These are phyloP conservation scores for Erythrolamprus reginae DNA, from an alignment of 2,113 vertebrate genomes.

Conservation along the genomic window DNA sequence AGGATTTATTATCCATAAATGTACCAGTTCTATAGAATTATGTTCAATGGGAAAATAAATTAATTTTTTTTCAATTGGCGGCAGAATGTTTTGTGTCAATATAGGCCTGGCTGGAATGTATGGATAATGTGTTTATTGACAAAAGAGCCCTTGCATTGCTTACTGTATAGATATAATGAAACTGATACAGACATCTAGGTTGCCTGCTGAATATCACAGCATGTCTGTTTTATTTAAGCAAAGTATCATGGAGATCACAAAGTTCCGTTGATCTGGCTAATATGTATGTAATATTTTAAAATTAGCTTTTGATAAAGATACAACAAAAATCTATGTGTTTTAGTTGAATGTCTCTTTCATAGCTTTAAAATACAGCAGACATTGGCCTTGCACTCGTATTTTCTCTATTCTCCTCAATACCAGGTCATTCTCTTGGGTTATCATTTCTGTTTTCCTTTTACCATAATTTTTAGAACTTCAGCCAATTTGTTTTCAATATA, in stretches of 20 bases:
- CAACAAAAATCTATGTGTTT: not conserved
- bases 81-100: not conserved
- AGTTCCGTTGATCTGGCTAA: not conserved
- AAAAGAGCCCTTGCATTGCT: not conserved
- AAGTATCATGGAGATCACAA: not conserved
- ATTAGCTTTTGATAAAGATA: not conserved
- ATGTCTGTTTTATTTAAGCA: not conserved
- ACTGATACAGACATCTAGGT: not conserved
- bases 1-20: not conserved
- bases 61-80: not conserved
- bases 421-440: not conserved
- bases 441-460: not conserved
- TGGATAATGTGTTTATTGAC: not conserved
- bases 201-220: not conserved
- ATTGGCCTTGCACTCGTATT: not conserved
- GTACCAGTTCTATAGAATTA: not conserved
- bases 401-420: not conserved
- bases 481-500: not conserved
- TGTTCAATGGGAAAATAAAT: not conserved
- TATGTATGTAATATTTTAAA: not conserved
- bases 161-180: not conserved
- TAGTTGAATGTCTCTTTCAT: not conserved
- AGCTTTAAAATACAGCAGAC: not conserved
- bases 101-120: not conserved
- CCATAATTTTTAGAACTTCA: not conserved